phyloP scores from a whole-genome alignment of 2,888 invertebrate genomes.

The Tetanocera ferruginea region DNA sequence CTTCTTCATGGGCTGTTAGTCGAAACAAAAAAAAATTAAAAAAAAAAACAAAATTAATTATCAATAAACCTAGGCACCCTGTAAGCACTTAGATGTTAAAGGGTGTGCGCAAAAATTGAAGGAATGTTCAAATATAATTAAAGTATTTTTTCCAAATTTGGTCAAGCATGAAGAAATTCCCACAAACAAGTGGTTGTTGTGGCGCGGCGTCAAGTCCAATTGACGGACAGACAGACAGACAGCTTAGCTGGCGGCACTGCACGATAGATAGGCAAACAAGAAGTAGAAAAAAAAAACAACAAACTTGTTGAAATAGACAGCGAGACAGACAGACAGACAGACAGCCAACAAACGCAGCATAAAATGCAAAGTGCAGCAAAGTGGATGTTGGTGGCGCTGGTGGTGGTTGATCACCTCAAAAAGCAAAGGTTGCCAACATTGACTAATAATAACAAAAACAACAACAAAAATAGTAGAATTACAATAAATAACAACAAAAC shows the following conservation, averaged over 20 bases:
- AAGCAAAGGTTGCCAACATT: slow-evolving; percentile 14
- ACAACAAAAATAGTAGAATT: not conserved
- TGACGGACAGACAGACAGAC: not conserved
- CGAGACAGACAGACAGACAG: not conserved
- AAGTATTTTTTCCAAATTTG: slow-evolving; percentile 27
- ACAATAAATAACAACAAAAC: not conserved
- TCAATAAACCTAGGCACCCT: not conserved
- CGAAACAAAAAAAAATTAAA: no score
- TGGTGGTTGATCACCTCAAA: not conserved
- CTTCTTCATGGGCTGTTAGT: no score
- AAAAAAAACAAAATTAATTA: not conserved
- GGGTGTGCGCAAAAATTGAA: no score
- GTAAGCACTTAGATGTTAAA: no score
- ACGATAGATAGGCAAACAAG: not conserved
- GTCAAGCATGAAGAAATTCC: slow-evolving; percentile 21
- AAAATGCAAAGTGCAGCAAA: slow-evolving; percentile 12
- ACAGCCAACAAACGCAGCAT: not conserved
- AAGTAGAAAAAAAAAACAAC: not conserved
- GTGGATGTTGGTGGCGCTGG: slow-evolving; percentile 6
- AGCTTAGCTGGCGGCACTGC: not conserved
- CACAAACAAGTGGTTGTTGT: slow-evolving; percentile 25
- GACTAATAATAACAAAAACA: not conserved
- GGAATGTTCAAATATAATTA: slow-evolving; percentile 15
- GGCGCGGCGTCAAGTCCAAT: not conserved
- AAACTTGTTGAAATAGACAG: not conserved